Conservation (phyloP, 1,140 invertebrate genomes). For the Papilio xuthus region DNA sequence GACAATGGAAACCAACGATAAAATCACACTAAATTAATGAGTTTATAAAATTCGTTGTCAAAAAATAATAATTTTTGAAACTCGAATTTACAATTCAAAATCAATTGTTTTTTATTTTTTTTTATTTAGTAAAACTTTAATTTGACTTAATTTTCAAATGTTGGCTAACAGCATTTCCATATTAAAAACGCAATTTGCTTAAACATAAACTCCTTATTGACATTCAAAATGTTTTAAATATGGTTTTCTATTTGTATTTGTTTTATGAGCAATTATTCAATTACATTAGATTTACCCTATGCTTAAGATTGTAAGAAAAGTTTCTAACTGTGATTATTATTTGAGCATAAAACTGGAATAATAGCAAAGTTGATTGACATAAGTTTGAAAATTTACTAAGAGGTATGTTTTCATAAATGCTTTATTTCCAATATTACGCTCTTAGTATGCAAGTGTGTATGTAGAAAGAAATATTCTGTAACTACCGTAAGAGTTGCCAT, state of each 20-base stretch:
- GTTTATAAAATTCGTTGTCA: not conserved
- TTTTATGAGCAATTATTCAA: constrained; percentile 32
- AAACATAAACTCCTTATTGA: not conserved
- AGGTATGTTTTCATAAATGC: not conserved
- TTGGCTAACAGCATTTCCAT: not conserved
- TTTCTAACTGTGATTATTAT: not conserved
- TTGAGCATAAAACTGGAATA: not conserved
- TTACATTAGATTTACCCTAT: not conserved
- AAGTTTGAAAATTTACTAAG: not conserved
- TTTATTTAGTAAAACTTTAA: too few relatives aligned
- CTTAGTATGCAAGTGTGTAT: not conserved
- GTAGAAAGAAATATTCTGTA: not conserved
- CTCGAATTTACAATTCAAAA: not conserved
- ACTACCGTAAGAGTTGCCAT: not conserved
- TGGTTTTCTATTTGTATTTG: not conserved
- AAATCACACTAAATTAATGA: not conserved
- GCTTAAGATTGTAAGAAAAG: not conserved
- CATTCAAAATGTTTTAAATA: not conserved
- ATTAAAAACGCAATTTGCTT: not conserved
- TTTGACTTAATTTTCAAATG: too few relatives aligned
- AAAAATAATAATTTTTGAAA: not conserved
- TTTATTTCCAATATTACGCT: not conserved
- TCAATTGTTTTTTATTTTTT: too few relatives aligned
- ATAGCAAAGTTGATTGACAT: not conserved
- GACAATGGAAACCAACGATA: not conserved